Evolutionary conservation across 2,888 invertebrate genomes (phyloP).

Genomic region (Encarsia formosa): DNA sequence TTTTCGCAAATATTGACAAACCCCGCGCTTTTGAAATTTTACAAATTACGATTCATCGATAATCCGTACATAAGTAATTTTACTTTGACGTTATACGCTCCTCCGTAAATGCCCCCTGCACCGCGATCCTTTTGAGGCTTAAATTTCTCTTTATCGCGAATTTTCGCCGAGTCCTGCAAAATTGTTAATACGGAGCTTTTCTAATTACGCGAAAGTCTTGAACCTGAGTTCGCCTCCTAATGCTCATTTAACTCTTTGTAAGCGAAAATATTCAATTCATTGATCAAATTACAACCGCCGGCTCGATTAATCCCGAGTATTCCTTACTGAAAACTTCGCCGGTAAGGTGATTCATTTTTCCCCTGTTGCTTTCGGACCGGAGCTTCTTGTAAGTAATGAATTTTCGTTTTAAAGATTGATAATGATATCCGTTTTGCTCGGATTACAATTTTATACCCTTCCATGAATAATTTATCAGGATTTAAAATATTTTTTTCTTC

Average conservation of each 20-base stretch:
- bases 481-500: too few relatives aligned
- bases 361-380: too few relatives aligned
- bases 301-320: constrained; percentile 49
- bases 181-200: constrained; percentile 50
- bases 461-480: too few relatives aligned
- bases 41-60: neutral
- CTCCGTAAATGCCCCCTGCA: too few relatives aligned
- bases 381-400: too few relatives aligned
- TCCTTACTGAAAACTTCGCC: constrained; percentile 29
- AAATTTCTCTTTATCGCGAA: constrained; percentile 32
- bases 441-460: too few relatives aligned
- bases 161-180: constrained; percentile 50
- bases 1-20: constrained; percentile 2
- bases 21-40: neutral
- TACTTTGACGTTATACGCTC: too few relatives aligned
- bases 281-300: constrained; percentile 48
- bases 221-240: constrained; percentile 18
- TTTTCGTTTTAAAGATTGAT: too few relatives aligned
- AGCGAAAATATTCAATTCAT: constrained; percentile 50
- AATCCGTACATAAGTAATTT: constrained; percentile 18
- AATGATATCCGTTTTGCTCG: too few relatives aligned
- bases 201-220: constrained; percentile 40
- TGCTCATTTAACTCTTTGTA: constrained; percentile 44
- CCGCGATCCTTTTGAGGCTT: too few relatives aligned
- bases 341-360: constrained; percentile 21